Percentiles rank a stretch among this genome's conserved stretches.
phyloP scores from a whole-genome alignment of 1,140 invertebrate species.

The Drosophila bipectinata region DNA sequence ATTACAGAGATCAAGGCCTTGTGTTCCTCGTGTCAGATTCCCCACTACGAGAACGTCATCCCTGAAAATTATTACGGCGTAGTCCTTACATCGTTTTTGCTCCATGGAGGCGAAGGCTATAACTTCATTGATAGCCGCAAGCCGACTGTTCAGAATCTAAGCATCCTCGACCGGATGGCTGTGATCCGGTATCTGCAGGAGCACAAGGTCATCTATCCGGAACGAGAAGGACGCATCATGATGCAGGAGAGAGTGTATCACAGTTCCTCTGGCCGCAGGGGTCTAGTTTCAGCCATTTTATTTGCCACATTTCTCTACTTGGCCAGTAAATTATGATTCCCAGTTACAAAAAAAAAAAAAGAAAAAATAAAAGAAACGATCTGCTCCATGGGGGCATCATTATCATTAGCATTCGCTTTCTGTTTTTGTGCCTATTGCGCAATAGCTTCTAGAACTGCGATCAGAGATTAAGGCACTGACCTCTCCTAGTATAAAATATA shows the following conservation, averaged over 20 bases:
- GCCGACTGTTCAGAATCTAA: constrained; percentile 1
- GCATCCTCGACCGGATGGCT: constrained; percentile 37
- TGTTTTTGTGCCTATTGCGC: constrained; percentile 31
- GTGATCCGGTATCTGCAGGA: constrained; percentile 56
- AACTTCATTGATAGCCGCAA: constrained; percentile 30
- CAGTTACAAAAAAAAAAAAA: neutral
- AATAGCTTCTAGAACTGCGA: constrained; percentile 17
- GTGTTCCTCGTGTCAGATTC: constrained; percentile 85
- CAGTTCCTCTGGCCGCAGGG: neutral
- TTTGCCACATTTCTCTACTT: neutral
- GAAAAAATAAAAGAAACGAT: neutral
- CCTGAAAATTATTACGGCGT: constrained; percentile 84
- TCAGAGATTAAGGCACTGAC: constrained; percentile 26
- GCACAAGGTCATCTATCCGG: constrained; percentile 84
- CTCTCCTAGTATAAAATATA: constrained; percentile 3
- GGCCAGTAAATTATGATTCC: neutral
- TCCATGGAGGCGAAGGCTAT: constrained; percentile 72
- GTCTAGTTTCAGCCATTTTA: neutral
- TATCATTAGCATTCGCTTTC: constrained; percentile 40
- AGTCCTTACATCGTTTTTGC: constrained; percentile 77
- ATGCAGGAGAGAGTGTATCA: constrained; percentile 10
- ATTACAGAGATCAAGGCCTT: constrained; percentile 84
- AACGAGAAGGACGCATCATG: constrained; percentile 85
- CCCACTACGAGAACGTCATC: constrained; percentile 38
- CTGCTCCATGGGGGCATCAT: constrained; percentile 30